phyloP scores from a whole-genome alignment of 2,113 vertebrate species.

The Oncorhynchus tshawytscha region DNA sequence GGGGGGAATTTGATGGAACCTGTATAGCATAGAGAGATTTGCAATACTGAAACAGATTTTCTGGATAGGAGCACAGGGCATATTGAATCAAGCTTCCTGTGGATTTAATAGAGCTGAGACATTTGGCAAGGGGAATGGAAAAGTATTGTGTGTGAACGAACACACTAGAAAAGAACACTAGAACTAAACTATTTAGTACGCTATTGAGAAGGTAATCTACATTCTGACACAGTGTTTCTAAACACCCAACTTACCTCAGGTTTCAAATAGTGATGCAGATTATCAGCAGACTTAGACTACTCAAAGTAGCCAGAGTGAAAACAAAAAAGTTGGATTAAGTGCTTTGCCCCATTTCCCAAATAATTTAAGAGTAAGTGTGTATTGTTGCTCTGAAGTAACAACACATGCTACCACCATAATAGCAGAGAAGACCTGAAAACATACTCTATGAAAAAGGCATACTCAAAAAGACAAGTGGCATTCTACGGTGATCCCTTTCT shows the following conservation, averaged over 20 bases:
- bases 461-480: not conserved
- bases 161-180: not conserved
- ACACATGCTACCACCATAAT: not conserved
- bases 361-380: not conserved
- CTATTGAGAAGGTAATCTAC: not conserved
- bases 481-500: not conserved
- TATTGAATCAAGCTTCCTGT: not conserved
- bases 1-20: no score
- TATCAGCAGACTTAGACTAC: slow-evolving; percentile 62
- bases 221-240: not conserved
- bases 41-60: not conserved
- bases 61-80: not conserved
- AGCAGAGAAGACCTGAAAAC: not conserved
- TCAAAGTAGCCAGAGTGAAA: slow-evolving; percentile 39
- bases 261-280: slow-evolving; percentile 57
- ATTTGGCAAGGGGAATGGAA: not conserved
- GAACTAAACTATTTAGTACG: slow-evolving; percentile 7
- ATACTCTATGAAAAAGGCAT: no score
- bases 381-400: not conserved
- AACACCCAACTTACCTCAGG: slow-evolving; percentile 62
- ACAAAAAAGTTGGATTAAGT: slow-evolving; percentile 6
- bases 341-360: not conserved
- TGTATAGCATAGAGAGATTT: not conserved
- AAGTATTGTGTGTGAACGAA: not conserved
- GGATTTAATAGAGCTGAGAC: not conserved